These are phyloP conservation scores for Caiman crocodilus DNA, from an alignment of 2,797 vertebrate genomes.

Conservation along the genomic window DNA sequence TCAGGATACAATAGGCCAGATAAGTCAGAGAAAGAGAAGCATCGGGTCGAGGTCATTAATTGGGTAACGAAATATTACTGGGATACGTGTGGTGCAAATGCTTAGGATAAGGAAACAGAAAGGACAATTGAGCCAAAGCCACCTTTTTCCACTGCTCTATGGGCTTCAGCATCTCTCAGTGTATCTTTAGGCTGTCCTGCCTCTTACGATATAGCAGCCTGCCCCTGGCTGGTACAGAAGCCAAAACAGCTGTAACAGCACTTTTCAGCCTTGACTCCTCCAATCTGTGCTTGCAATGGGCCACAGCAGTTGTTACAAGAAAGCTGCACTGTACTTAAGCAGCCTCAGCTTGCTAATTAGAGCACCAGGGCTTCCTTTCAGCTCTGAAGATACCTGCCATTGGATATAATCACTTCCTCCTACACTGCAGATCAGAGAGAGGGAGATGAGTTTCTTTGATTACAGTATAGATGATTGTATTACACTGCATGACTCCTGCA, in stretches of 20 bases:
- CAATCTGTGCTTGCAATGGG: neutral
- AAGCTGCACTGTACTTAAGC: neutral
- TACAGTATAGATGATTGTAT: neutral
- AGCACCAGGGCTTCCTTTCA: neutral
- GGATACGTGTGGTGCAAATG: neutral
- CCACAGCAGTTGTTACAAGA: neutral
- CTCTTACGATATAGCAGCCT: neutral
- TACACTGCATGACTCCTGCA: neutral
- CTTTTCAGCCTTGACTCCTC: neutral
- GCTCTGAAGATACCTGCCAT: neutral
- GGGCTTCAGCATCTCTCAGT: neutral
- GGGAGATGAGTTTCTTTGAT: neutral
- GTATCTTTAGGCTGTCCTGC: neutral
- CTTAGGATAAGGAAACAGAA: neutral
- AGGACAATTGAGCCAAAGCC: neutral
- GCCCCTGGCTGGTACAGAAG: neutral
- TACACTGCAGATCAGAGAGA: neutral
- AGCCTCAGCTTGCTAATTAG: neutral
- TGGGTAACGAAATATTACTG: no score
- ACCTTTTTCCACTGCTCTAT: neutral
- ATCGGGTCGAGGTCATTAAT: no score
- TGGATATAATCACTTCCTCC: neutral
- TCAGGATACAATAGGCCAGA: no score
- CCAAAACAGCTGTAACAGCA: neutral
- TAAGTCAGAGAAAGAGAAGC: no score